Base-by-base conservation (phyloP, 2,113 vertebrate genomes). In the Montifringilla adamsi region DNA sequence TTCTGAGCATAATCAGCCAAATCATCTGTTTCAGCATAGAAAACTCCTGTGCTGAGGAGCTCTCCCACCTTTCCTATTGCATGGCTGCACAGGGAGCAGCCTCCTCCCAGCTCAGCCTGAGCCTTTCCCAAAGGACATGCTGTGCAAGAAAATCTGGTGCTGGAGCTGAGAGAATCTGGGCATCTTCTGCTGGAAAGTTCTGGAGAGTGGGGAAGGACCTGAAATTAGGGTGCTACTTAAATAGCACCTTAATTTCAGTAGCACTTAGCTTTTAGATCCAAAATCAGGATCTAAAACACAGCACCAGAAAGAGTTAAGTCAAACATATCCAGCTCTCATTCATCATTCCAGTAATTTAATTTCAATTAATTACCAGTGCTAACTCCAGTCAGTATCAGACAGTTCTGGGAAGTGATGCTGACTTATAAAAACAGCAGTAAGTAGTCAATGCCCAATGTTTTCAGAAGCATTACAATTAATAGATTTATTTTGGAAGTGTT, bases 321-420 rank as follows among this genome's bases (percentile, higher is more conserved):
- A 59, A 76, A 60, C 0, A 1, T 44, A 55, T 52, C 63, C 80
- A 88, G 19, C 39, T 43, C 66, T 93, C 59, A 20, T 66, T 24
- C 56, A 63, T 58, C 6, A 13, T 50, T 43, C 1, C 7, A 76
- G 60, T 85, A 74, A 88, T 94, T 93, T 63, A 10, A 41, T 67
- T 90, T 84, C 85, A 70, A 85, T 80, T 77, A 85, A 90, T 90
- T 94, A 75, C 39, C n/a, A 43, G 33, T 0, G 1, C 35, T 91
- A 60, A 64, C 46, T 73, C 9, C 30, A 53, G 87, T 67, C 70
- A 55, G 27, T 73, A 52, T 56, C 78, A 33, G 21, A 31, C 66
- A 64, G 39, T 96, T 94, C 86, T 82, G 75, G 92, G 93, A 94
- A 96, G 44, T 49, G 60, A 87, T 60, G 62, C 69, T 68, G 84